A percentile compares a stretch with the other conserved stretches of the same genome.
phyloP scores from a whole-genome alignment of 2,113 vertebrate species.

The Otus sunia region DNA sequence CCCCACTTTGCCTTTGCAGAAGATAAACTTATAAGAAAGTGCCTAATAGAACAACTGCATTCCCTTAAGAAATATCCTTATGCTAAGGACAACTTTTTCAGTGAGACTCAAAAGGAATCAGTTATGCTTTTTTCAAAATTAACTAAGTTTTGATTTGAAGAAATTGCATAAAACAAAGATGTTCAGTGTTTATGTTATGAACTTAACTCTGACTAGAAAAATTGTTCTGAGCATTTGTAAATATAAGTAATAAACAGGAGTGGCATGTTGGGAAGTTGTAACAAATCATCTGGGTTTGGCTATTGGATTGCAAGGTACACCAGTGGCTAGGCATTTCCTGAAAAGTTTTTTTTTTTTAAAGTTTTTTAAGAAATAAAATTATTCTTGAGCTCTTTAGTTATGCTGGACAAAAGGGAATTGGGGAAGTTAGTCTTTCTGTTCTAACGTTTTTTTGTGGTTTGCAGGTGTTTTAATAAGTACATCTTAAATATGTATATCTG shows the following conservation, averaged over 20 bases:
- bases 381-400: background rate
- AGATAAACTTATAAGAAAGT: background rate
- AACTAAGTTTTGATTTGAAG: background rate
- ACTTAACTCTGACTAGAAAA: background rate
- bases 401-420: background rate
- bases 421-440: background rate
- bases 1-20: background rate
- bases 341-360: background rate
- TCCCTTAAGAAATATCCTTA: background rate
- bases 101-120: background rate
- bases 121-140: background rate
- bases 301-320: background rate
- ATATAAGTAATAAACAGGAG: background rate
- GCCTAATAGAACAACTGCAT: background rate
- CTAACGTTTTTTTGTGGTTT: background rate
- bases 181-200: background rate
- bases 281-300: fast-evolving
- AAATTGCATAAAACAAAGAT: background rate
- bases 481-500: background rate
- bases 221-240: background rate
- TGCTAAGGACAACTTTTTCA: background rate
- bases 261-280: background rate
- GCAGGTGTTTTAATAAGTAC: background rate
- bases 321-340: background rate
- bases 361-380: background rate